Percentiles rank a stretch among this genome's conserved stretches.
These are phyloP conservation scores for Synergus gifuensis DNA, from an alignment of 2,888 invertebrate species.

Conservation along the genomic window DNA sequence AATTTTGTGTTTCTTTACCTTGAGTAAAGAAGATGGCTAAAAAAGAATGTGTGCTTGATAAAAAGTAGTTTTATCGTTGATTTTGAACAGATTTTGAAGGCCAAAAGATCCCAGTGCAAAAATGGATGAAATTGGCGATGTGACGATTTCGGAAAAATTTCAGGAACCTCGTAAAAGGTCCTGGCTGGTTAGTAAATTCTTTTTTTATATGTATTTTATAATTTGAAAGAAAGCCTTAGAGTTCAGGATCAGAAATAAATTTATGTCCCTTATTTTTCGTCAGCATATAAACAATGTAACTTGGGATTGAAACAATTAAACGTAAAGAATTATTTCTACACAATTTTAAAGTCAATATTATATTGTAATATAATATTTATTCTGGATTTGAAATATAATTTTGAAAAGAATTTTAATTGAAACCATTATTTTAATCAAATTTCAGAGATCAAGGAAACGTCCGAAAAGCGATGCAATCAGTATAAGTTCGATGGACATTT, in stretches of 20 bases:
- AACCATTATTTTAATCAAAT: conserved; percentile 18
- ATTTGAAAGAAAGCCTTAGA: background rate
- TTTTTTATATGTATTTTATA: background rate
- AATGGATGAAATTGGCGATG: conserved; percentile 66
- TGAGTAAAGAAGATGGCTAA: background rate
- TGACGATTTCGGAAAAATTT: conserved; percentile 67
- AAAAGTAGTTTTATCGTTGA: background rate
- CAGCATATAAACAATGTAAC: background rate
- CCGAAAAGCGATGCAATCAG: conserved; percentile 73
- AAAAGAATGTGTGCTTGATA: background rate
- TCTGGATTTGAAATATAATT: no score
- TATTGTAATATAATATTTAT: no score
- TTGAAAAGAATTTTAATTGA: background rate
- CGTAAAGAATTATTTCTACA: background rate
- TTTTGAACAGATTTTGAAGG: background rate
- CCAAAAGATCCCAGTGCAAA: conserved; percentile 40
- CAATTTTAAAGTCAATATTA: background rate
- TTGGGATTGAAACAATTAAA: no score
- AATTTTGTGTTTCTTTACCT: background rate
- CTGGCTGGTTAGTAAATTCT: conserved; percentile 68
- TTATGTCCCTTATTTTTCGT: background rate
- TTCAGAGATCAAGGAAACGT: conserved; percentile 72
- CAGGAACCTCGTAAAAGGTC: conserved; percentile 72
- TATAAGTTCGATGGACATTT: conserved; percentile 73
- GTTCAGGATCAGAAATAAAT: background rate